Percentiles rank a stretch among this genome's conserved stretches.
These are phyloP conservation scores for Plagiodera versicolora DNA, from an alignment of 2,888 invertebrate species.

Conservation along the genomic window DNA sequence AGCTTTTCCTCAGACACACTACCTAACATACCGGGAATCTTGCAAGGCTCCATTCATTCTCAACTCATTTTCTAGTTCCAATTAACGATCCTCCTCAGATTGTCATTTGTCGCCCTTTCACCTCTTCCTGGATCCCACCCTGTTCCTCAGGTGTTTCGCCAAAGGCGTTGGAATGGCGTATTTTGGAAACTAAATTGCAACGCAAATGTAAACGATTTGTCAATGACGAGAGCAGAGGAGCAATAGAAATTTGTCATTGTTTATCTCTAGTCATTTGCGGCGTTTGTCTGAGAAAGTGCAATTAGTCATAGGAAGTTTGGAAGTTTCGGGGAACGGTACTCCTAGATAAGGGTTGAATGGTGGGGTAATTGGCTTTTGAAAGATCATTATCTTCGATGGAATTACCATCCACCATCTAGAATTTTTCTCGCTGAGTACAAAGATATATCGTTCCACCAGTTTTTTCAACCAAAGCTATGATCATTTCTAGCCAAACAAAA, in stretches of 20 bases:
- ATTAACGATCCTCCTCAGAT: no score
- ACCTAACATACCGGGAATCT: no score
- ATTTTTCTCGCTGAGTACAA: no score
- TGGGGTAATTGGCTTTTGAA: background rate
- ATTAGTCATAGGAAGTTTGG: background rate
- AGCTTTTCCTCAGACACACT: no score
- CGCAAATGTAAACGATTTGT: slow-evolving; percentile 15
- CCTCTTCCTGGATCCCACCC: no score
- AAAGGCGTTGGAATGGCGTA: slow-evolving; percentile 7
- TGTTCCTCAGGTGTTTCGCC: slow-evolving; percentile 19
- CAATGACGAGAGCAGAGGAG: background rate
- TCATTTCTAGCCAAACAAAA: no score
- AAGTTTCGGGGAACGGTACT: background rate
- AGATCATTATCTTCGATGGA: background rate
- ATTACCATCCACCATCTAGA: no score
- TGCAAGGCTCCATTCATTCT: no score
- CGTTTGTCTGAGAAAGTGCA: background rate
- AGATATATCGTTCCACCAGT: no score
- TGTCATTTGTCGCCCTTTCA: no score
- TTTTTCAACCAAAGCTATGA: no score
- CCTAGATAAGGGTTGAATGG: background rate
- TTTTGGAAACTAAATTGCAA: slow-evolving; percentile 13
- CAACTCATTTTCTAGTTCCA: no score
- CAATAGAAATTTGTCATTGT: slow-evolving; percentile 12
- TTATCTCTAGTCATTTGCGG: slow-evolving; percentile 10